Evolutionary conservation across 2,888 invertebrate genomes (phyloP), one percentile per base, ranked within the genome.

Genomic region (Philereme transversata): DNA sequence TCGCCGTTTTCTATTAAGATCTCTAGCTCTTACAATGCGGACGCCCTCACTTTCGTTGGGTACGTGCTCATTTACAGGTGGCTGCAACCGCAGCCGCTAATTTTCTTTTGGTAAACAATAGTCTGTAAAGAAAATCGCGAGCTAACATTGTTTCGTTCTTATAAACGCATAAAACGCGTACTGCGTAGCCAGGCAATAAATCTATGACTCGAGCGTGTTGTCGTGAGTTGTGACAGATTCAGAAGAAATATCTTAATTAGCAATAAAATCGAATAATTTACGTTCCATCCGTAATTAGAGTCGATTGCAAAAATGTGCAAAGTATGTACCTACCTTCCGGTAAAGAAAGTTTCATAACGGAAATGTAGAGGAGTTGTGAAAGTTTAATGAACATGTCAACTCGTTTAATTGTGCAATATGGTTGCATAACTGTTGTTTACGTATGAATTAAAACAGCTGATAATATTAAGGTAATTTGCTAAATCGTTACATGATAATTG

Each of bases 1-100:
- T 84, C 83, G 82, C 81, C 75, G 75, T 82, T 88, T 89, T 88
- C 88, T 87, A 88, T 85, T 79, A 82, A 85, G 83, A 84, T 86
- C 84, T 86, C 82, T 83, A 81, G 70, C 77, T 77, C 76, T 75
- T 80, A 86, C 83, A 87, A 88, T 88, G 87, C 86, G 86, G 79
- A 84, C 85, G 83, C 80, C 83, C 83, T 90, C 88, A 86, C 91
- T 90, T 90, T 91, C 90, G 78, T 87, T 86, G 70, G 74, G 73
- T 73, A 75, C 82, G 82, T 83, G 81, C 79, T 78, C 75, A 79
- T 82, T 82, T 81, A 68, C 69, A 70, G 71, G 75, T 79, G 79
- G 79, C 79, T 70, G 71, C 64, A 67, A 70, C 69, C 74, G 65
- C 73, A 72, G 71, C 60, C 67, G 68, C 71, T 75, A 71, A 80